Base-by-base conservation (phyloP, 2,888 invertebrate genomes). In the Plagodis pulveraria region DNA sequence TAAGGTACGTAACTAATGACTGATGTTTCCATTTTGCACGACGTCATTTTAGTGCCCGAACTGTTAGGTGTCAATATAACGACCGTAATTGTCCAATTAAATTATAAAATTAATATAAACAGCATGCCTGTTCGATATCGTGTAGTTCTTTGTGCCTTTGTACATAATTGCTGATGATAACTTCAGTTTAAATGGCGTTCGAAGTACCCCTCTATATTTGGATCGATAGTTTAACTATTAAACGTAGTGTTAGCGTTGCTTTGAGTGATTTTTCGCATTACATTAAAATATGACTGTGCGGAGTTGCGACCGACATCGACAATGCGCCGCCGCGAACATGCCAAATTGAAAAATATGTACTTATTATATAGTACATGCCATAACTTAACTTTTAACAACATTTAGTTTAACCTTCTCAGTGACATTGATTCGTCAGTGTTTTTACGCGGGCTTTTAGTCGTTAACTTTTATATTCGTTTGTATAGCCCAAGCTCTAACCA, bases 161-260 rank as follows among this genome's bases (percentile, higher is more conserved):
- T 84, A 84, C 78, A 84, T 88, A 85, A 87, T 84, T 84, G 84
- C 83, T 85, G 82, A 79, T 76, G 76, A 83, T 84, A 79, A 87
- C 82, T 86, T 83, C 78, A 78, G 80, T 84, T 68, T 71, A 81
- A 84, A 87, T 84, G 87, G 84, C 87, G 89, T 84, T 84, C 80
- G 74, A 80, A 87, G 81, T 86, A 85, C 83, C 85, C 83, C 86
- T 86, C 80, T 85, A 80, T 84, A 83, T 84, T 85, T 87, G 84
- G 90, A 91, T 91, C 91, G 84, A 91, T 91, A 91, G 84, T 87
- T 86, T 83, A 83, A 79, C 75, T 86, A 87, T 87, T 81, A 85
- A 81, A 76, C 46, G 76, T 80, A 80, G 65, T 61, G 77, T 77
- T 81, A 81, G 78, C 72, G 80, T 81, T 83, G 77, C 77, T 83